A percentile compares a stretch with the other conserved stretches of the same genome.
Conservation (phyloP, 1,140 invertebrate species). For the honey bee (Apis mellifera) region DNA sequence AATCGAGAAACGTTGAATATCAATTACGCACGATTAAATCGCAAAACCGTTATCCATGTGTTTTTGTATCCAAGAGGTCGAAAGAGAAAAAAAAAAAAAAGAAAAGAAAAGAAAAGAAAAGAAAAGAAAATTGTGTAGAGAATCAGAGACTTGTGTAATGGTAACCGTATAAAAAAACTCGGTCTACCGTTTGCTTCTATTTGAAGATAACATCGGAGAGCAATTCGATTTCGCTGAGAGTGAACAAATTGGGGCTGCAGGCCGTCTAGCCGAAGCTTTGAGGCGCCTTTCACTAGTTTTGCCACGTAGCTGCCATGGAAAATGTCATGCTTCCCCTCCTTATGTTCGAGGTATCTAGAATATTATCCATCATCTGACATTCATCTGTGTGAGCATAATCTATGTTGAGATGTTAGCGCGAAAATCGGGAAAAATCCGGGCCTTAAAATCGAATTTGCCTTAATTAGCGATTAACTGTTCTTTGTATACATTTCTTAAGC, state of each 20-base stretch:
- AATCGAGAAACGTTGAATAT: constrained; percentile 3
- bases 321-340: constrained; percentile 86
- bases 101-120: constrained; percentile 23
- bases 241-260: constrained; percentile 81
- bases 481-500: constrained; percentile 35
- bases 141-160: constrained; percentile 45
- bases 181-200: constrained; percentile 80
- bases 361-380: constrained; percentile 79
- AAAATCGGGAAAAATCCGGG: constrained; percentile 36
- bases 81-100: constrained; percentile 23
- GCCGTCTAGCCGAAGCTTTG: constrained; percentile 82
- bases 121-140: constrained; percentile 34
- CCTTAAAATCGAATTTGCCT: constrained; percentile 35
- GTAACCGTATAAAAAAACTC: constrained; percentile 64
- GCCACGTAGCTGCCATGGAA: constrained; percentile 87
- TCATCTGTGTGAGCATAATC: constrained; percentile 78
- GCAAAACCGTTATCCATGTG: neutral
- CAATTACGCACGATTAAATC: constrained; percentile 18
- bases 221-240: constrained; percentile 82
- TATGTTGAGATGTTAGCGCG: constrained; percentile 62
- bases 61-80: neutral
- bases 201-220: constrained; percentile 82
- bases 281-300: constrained; percentile 85
- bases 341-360: constrained; percentile 86
- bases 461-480: constrained; percentile 48